Conservation (phyloP, 30 jellyfish, hydroid and myxozoan genomes). For the Turritopsis rubra region DNA sequence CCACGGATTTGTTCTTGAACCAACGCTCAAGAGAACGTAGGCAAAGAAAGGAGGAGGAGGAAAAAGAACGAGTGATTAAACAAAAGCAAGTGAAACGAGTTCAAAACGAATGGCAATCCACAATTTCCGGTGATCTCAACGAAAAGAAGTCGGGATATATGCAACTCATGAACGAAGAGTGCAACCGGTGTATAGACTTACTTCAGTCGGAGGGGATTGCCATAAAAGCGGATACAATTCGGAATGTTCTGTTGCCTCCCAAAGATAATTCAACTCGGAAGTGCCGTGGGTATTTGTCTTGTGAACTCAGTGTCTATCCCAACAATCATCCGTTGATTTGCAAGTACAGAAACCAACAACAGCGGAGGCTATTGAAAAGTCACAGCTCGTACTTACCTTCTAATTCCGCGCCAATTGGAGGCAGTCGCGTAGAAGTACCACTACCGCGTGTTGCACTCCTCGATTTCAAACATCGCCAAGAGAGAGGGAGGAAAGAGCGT, state of each 20-base stretch:
- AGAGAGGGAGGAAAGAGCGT: neutral
- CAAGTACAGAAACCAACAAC: neutral
- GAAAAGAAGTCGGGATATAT: neutral
- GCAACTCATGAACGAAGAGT: constrained; percentile 1
- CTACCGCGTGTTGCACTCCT: constrained; percentile 19
- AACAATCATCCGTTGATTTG: constrained; percentile 1
- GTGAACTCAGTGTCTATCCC: neutral
- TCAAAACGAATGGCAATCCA: neutral
- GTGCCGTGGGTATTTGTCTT: neutral
- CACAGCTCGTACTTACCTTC: neutral
- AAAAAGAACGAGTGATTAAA: constrained; percentile 1
- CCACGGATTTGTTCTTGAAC: neutral
- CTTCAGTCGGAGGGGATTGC: neutral
- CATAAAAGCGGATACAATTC: neutral
- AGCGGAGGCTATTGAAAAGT: neutral
- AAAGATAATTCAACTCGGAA: neutral
- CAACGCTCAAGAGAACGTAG: neutral
- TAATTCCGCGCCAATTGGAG: neutral
- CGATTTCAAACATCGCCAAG: neutral
- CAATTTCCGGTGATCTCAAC: neutral
- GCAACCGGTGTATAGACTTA: neutral
- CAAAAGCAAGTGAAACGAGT: neutral
- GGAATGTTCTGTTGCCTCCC: neutral
- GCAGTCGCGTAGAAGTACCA: neutral
- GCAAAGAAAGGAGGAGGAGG: neutral